Conservation (phyloP, 2,113 vertebrate genomes). For the Urocynchramus pylzowi region DNA sequence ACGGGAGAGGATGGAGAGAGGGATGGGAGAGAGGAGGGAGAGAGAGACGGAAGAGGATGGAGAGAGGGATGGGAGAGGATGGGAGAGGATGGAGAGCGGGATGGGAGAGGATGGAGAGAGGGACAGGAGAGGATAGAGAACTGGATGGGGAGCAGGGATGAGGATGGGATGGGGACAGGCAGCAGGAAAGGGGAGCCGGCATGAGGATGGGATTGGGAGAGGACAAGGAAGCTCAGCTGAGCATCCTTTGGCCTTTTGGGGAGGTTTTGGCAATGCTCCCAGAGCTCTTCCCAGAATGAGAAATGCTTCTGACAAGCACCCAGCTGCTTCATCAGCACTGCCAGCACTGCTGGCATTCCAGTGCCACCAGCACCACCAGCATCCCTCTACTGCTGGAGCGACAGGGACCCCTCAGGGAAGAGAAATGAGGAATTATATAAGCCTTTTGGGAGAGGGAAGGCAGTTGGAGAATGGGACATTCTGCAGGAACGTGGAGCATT, state of each 20-base stretch:
- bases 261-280: background rate
- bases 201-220: too few relatives aligned
- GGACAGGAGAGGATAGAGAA: background rate
- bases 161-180: background rate
- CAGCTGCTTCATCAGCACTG: too few relatives aligned
- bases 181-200: too few relatives aligned
- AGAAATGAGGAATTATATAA: background rate
- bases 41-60: too few relatives aligned
- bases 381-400: background rate
- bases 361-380: background rate
- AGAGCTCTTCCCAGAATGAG: background rate
- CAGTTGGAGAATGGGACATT: too few relatives aligned
- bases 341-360: background rate
- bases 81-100: too few relatives aligned
- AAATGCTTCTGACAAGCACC: background rate
- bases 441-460: too few relatives aligned
- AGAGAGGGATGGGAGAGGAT: too few relatives aligned
- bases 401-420: rapidly evolving
- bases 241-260: too few relatives aligned
- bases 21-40: too few relatives aligned
- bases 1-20: too few relatives aligned
- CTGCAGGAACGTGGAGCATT: background rate
- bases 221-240: too few relatives aligned
- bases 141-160: background rate
- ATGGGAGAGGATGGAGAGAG: background rate